A percentile compares a stretch with the other conserved stretches of the same genome.
phyloP scores from a whole-genome alignment of 2,797 vertebrate species.

The Natrix natrix region DNA sequence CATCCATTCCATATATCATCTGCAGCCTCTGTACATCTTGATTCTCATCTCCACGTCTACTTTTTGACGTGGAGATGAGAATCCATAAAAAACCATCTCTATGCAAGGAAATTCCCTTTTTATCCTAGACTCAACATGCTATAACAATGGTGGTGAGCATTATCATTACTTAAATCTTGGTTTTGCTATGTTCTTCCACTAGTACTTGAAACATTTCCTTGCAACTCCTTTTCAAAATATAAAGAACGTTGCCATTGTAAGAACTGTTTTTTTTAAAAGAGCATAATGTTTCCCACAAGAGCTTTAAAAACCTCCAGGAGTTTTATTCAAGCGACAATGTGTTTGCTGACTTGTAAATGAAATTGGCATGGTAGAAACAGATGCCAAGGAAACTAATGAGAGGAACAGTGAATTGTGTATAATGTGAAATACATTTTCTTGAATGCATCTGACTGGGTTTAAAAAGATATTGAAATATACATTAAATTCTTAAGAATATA shows the following conservation, averaged over 20 bases:
- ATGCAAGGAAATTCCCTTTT: not conserved
- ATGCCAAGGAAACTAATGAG: not conserved
- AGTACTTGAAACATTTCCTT: not conserved
- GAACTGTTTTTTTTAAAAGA: conserved; percentile 6
- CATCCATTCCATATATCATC: not conserved
- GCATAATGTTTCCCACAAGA: conserved; percentile 14
- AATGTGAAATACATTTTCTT: not conserved
- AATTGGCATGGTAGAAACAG: not conserved
- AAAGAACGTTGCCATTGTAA: not conserved
- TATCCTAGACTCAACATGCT: not conserved
- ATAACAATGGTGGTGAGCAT: not conserved
- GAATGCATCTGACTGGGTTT: not conserved
- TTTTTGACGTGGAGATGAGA: not conserved
- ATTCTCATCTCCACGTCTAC: not conserved
- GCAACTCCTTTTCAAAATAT: not conserved
- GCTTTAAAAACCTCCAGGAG: conserved; percentile 5
- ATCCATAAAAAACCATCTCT: too few species aligned
- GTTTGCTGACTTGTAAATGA: conserved; percentile 12
- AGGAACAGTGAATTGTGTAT: not conserved
- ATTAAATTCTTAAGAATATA: not conserved
- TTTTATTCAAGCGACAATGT: not conserved
- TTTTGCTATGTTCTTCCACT: not conserved
- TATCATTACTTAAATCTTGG: not conserved
- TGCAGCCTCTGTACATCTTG: not conserved
- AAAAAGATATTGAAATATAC: not conserved